phyloP scores from a whole-genome alignment of 2,888 invertebrate species.

The Cistogaster globosa region DNA sequence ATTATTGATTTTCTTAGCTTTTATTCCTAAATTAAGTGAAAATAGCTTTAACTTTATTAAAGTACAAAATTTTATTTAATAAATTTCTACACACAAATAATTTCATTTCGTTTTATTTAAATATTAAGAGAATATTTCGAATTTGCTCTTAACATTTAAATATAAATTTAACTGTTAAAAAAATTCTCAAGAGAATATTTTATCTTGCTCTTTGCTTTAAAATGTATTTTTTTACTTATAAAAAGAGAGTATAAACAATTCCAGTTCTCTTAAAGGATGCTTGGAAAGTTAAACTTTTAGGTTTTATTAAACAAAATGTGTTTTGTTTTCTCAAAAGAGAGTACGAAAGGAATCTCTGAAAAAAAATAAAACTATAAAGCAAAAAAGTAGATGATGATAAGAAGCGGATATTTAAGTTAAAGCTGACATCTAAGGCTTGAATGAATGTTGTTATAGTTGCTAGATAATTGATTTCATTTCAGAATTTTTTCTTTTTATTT shows the following conservation, averaged over 20 bases:
- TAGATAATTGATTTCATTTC: neutral
- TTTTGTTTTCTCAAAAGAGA: neutral
- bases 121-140: neutral
- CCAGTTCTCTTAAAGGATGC: constrained; percentile 38
- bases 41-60: neutral
- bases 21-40: too few relatives aligned
- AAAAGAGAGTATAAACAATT: neutral
- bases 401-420: constrained; percentile 18
- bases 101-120: neutral
- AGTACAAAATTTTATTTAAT: neutral
- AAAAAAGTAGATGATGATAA: neutral
- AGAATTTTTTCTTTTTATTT: neutral
- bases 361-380: too few relatives aligned
- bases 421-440: neutral
- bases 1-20: constrained; percentile 22
- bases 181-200: neutral
- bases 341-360: too few relatives aligned
- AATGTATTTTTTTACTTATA: neutral
- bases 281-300: constrained; percentile 27
- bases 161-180: too few relatives aligned
- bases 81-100: neutral
- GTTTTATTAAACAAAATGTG: neutral
- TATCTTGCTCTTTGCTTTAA: neutral
- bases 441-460: neutral
- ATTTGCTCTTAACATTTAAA: too few relatives aligned